Base-by-base conservation (phyloP, 1,140 invertebrate genomes). In the Colletes latitarsis region DNA sequence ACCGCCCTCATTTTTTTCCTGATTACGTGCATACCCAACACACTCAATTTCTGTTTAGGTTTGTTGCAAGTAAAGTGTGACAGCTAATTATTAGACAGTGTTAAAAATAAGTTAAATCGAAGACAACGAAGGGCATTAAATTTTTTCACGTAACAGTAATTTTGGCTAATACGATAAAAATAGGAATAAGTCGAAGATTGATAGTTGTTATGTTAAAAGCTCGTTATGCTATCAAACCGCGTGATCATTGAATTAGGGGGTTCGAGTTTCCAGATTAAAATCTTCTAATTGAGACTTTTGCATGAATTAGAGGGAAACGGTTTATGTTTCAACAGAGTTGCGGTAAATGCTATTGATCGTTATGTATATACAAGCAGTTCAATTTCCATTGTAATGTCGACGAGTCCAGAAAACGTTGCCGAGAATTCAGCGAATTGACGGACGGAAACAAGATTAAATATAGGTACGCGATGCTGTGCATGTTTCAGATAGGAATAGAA, bases 271-370 rank as follows among this genome's bases (percentile, higher is more conserved):
- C n/a, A 15, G 55, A n/a, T 39, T 8, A 14, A 12, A 30, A 14
- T 62, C 12, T 8, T 62, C 19, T 62, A 62, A 62, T 39, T 39
- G 15, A 6, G 3, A n/a, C 4, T 39, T 6, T 4, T 30, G 15
- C 6, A 17, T 12, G 39, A 14, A 9, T 43, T 15, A 17, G n/a
- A 43, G 39, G 30, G 21, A 17, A 43, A 15, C 62, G 39, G 4
- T 64, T 43, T 64, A 43, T 64, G n/a, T 52, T 43, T 15, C 12
- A 8, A 52, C 14, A 21, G 14, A 14, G 6, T 17, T n/a, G 43
- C n/a, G 43, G 49, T 12, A 68, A 52, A 53, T 53, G 46, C 66
- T 53, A 68, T 68, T 52, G 43, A 68, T 68, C 46, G 66, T 46
- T 68, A 68, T 43, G 62, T 64, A 41, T 39, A 8, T 43, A 43